These are phyloP conservation scores for Clarias magur DNA, from an alignment of 2,113 vertebrate species.

Conservation along the genomic window DNA sequence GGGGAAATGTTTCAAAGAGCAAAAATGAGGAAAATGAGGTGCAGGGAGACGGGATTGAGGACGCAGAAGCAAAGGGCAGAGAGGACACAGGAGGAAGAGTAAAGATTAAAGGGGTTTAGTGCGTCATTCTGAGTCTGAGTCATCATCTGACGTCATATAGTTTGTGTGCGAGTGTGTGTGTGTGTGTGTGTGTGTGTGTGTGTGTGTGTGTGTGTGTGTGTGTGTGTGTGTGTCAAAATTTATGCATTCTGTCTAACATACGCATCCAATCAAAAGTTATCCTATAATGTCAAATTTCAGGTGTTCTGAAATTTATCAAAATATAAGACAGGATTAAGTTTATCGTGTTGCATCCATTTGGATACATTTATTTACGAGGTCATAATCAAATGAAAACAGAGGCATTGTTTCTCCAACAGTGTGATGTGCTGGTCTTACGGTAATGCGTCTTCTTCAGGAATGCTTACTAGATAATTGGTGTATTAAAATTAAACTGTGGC, in stretches of 20 bases:
- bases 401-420: background rate
- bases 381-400: background rate
- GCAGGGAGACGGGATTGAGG: background rate
- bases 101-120: constrained; percentile 44
- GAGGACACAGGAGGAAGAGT: constrained; percentile 30
- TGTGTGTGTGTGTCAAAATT: background rate
- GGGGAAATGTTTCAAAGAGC: background rate
- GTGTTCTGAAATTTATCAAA: background rate
- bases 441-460: background rate
- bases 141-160: constrained; percentile 30
- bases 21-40: background rate
- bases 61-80: background rate
- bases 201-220: constrained; percentile 13
- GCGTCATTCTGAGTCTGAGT: constrained; percentile 48
- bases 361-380: background rate
- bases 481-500: background rate
- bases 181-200: constrained; percentile 19
- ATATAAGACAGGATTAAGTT: background rate
- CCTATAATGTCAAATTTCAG: background rate
- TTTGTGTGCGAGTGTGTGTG: constrained; percentile 26
- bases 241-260: background rate
- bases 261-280: constrained; percentile 9
- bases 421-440: too few relatives aligned
- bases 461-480: background rate
- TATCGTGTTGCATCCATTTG: background rate